These are phyloP conservation scores for Oreotrochilus melanogaster DNA, from an alignment of 2,113 vertebrate genomes.

Conservation along the genomic window DNA sequence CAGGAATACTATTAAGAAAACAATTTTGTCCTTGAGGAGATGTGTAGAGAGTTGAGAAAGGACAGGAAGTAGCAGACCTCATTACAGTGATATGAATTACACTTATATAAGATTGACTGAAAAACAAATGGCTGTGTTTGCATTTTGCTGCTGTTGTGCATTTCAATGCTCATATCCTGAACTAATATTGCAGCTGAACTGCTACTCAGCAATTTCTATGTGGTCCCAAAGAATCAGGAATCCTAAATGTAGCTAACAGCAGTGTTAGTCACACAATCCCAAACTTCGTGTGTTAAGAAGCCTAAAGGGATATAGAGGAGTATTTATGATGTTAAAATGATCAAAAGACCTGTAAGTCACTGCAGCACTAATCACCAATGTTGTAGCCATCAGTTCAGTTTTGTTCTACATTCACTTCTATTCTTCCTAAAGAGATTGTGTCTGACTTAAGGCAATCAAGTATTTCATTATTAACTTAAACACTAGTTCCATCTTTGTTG, in stretches of 20 bases:
- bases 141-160: conserved; percentile 3
- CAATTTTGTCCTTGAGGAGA: conserved; percentile 60
- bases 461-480: neutral
- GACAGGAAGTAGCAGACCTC: conserved; percentile 16
- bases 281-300: conserved; percentile 25
- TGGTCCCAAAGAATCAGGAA: conserved; percentile 36
- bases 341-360: neutral
- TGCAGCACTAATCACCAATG: neutral
- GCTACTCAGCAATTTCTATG: neutral
- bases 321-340: conserved; percentile 26
- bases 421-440: neutral
- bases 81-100: conserved; percentile 53
- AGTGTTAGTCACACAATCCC: conserved; percentile 34
- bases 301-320: conserved; percentile 1
- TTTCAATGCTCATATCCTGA: conserved; percentile 3
- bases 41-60: conserved; percentile 35
- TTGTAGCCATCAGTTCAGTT: neutral
- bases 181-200: neutral
- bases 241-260: conserved; percentile 43
- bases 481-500: neutral
- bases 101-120: conserved; percentile 50
- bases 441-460: neutral
- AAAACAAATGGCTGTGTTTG: conserved; percentile 47
- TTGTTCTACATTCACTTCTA: neutral
- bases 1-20: conserved; percentile 35